Percentiles rank a stretch among this genome's conserved stretches.
phyloP scores from a whole-genome alignment of 1,140 invertebrate species.

The Conus betulinus region DNA sequence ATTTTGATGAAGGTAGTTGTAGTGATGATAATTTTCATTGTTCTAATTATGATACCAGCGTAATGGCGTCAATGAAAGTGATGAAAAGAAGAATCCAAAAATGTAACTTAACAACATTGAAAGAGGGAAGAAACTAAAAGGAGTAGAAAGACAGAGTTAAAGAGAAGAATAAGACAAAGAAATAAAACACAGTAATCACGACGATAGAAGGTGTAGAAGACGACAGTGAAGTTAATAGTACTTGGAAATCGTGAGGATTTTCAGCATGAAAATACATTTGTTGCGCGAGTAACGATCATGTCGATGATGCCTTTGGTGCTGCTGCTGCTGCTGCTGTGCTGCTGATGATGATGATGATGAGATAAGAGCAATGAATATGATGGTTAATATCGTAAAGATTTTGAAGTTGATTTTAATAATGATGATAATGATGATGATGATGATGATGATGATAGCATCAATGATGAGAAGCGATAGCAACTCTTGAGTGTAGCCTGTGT shows the following conservation, averaged over 20 bases:
- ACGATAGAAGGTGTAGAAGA: no score
- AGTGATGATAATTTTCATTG: background rate
- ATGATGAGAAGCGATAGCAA: background rate
- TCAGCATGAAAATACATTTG: no score
- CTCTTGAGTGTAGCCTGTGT: background rate
- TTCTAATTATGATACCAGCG: background rate
- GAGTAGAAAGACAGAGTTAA: no score
- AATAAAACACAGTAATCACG: no score
- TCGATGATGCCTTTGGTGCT: no score
- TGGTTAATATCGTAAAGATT: background rate
- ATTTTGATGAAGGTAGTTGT: background rate
- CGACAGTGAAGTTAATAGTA: no score
- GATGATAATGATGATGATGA: background rate
- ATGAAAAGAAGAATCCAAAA: background rate
- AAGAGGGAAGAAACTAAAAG: no score
- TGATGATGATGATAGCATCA: background rate
- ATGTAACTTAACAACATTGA: no score
- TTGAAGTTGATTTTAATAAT: slow-evolving; percentile 1
- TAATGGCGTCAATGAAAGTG: background rate
- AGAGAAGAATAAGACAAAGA: no score
- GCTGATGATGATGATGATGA: background rate
- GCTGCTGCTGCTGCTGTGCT: background rate
- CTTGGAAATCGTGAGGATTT: no score
- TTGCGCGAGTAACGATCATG: no score
- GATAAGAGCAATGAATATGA: background rate